A percentile compares a stretch with the other conserved stretches of the same genome.
Evolutionary conservation across 2,113 vertebrate species (phyloP).

Genomic region (Camelus bactrianus): DNA sequence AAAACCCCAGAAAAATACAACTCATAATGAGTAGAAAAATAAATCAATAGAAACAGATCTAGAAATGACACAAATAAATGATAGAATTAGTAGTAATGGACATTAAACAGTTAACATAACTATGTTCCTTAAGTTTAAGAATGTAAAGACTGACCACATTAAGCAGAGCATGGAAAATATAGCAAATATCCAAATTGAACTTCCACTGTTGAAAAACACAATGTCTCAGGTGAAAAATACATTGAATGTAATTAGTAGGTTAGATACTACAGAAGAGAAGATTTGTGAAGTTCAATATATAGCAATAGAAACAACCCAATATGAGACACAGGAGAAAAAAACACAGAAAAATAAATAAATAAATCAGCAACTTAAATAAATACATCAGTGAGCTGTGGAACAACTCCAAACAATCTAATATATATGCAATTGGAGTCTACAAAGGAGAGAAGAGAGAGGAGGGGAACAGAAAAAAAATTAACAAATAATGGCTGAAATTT

Average conservation of each 20-base stretch:
- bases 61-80: background rate
- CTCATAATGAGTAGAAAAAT: background rate
- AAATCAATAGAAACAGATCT: background rate
- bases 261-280: background rate
- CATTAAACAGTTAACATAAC: background rate
- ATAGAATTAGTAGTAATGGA: background rate
- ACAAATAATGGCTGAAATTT: background rate
- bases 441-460: background rate
- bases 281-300: background rate
- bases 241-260: background rate
- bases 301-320: background rate
- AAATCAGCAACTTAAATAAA: background rate
- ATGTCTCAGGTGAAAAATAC: conserved; percentile 37
- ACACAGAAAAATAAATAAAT: background rate
- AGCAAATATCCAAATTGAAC: background rate
- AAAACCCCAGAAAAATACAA: background rate
- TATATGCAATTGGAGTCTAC: background rate
- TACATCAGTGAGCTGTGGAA: background rate
- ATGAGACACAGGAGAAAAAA: background rate
- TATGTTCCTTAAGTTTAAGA: background rate
- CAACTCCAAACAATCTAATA: background rate
- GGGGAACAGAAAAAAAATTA: background rate
- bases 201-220: background rate
- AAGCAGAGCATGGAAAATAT: conserved; percentile 5
- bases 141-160: background rate